Conservation (phyloP, 2,797 vertebrate genomes). For the Gallinago solitaria region DNA sequence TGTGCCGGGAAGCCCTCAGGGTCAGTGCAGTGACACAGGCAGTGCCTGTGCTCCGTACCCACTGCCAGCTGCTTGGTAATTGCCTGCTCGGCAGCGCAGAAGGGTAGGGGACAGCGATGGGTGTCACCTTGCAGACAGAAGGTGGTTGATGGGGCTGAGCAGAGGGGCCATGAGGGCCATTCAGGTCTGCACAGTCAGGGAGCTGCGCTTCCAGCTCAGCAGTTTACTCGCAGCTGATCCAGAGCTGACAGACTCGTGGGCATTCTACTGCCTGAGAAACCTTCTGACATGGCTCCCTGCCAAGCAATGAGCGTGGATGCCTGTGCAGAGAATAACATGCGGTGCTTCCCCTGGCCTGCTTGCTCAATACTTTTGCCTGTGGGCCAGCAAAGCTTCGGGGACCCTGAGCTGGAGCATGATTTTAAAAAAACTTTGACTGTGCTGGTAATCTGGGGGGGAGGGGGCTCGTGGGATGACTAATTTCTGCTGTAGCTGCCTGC, state of each 20-base stretch:
- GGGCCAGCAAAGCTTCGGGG: neutral
- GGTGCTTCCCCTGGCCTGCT: neutral
- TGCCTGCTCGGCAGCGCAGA: neutral
- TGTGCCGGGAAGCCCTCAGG: neutral
- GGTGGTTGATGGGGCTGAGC: neutral
- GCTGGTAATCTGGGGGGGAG: fast-evolving
- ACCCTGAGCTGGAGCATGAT: neutral
- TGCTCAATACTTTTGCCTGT: neutral
- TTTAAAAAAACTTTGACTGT: neutral
- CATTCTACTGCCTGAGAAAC: neutral
- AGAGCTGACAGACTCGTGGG: neutral
- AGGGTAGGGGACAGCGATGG: neutral
- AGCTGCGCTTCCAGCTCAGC: neutral
- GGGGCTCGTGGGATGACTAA: neutral
- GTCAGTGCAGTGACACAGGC: neutral
- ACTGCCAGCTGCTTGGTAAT: neutral
- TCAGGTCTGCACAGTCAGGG: neutral
- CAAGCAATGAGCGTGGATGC: fast-evolving
- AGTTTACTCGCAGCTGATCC: neutral
- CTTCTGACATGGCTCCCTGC: neutral
- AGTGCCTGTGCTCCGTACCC: neutral
- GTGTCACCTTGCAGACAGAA: neutral
- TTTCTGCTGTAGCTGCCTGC: neutral
- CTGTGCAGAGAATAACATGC: neutral
- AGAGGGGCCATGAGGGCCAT: neutral